Evolutionary conservation across 1,140 invertebrate genomes (phyloP).

Genomic region (Bombus difficillimus): DNA sequence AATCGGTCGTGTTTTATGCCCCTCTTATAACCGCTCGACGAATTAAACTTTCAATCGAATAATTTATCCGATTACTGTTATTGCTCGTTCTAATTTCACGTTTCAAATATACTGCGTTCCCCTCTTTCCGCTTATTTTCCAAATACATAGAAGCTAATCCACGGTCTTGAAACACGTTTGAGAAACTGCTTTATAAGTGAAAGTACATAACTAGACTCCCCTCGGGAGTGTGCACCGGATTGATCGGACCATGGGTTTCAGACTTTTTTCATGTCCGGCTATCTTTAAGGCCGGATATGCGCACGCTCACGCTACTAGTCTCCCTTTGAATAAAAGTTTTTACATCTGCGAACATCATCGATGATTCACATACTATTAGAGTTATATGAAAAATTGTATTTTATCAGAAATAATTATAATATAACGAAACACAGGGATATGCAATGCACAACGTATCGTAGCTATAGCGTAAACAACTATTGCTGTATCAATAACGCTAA

Average conservation of each 20-base stretch:
- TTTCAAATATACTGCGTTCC: too few species aligned
- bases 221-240: background rate
- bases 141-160: slow-evolving; percentile 31
- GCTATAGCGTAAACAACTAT: too few species aligned
- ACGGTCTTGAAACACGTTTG: background rate
- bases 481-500: too few species aligned
- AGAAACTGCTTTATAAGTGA: slow-evolving; percentile 17
- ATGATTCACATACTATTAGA: background rate
- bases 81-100: background rate
- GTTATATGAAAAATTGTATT: background rate
- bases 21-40: background rate
- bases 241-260: slow-evolving; percentile 4
- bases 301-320: background rate
- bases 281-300: background rate
- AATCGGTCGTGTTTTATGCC: background rate
- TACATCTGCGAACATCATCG: background rate
- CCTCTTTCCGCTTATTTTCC: background rate
- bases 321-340: background rate
- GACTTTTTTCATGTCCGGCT: background rate
- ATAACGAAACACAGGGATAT: too few species aligned
- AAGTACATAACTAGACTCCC: slow-evolving; percentile 1
- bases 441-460: too few species aligned
- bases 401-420: background rate
- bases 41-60: background rate
- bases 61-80: background rate